phyloP scores from a whole-genome alignment of 1,140 invertebrate genomes.

The Drusus annulatus region DNA sequence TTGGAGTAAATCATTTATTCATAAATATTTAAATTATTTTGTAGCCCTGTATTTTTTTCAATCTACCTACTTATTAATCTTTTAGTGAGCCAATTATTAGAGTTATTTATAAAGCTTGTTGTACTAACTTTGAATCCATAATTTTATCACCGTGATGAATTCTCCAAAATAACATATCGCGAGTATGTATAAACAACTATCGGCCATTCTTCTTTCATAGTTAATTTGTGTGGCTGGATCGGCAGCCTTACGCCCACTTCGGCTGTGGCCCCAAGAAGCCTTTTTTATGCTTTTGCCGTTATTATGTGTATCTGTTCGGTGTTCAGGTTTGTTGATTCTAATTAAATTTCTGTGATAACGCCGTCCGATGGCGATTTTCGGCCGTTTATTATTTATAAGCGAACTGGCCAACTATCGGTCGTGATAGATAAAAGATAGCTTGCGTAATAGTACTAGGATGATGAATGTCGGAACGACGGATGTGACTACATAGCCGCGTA shows the following conservation, averaged over 20 bases:
- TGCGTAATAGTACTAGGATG: conserved; percentile 3
- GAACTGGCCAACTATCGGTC: conserved; percentile 1
- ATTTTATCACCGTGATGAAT: neutral
- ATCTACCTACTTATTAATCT: no score
- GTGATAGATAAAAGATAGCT: neutral
- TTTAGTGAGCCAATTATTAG: no score
- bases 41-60: no score
- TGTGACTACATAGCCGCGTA: neutral
- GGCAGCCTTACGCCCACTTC: conserved; percentile 14
- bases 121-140: neutral
- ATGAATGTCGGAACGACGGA: neutral
- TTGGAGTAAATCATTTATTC: no score
- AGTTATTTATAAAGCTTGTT: no score
- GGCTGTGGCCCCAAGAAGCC: neutral
- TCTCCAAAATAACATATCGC: neutral
- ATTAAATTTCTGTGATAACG: conserved; percentile 21
- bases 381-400: conserved; percentile 2
- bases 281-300: conserved; percentile 23
- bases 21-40: no score
- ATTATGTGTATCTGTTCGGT: conserved; percentile 9
- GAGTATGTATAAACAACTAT: neutral
- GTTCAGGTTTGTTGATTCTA: conserved; percentile 28
- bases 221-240: neutral
- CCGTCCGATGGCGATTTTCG: conserved; percentile 4
- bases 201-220: neutral